These are phyloP conservation scores for Luidia sarsii DNA, from an alignment of 53 echinoderm and acorn worm genomes.

Conservation along the genomic window DNA sequence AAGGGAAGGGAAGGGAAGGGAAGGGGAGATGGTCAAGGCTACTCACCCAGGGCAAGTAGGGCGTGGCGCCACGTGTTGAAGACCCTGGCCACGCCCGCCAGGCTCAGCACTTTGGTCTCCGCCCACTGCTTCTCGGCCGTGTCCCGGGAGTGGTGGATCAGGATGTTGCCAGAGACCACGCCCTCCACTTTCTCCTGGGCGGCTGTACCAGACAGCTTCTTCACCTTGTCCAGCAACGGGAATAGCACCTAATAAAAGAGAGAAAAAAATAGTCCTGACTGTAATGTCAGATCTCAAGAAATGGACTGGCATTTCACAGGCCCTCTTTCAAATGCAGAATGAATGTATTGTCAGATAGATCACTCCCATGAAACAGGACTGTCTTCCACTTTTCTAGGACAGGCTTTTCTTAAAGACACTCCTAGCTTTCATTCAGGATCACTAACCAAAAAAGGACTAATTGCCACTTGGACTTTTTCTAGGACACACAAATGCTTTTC, in stretches of 20 bases:
- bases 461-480: too few relatives aligned
- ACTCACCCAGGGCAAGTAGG: slow-evolving; percentile 85
- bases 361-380: too few relatives aligned
- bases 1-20: neutral
- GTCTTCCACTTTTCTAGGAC: too few relatives aligned
- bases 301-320: neutral
- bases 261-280: too few relatives aligned
- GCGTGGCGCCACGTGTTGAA: slow-evolving; percentile 99
- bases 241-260: slow-evolving; percentile 72
- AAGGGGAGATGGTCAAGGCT: too few relatives aligned
- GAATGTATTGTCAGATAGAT: too few relatives aligned
- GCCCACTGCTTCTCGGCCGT: slow-evolving; percentile 99
- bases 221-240: slow-evolving; percentile 96
- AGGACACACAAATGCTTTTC: too few relatives aligned
- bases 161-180: slow-evolving; percentile 73
- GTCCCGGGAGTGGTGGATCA: slow-evolving; percentile 96
- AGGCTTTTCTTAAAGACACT: too few relatives aligned
- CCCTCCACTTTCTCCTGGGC: slow-evolving; percentile 69
- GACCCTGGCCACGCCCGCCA: slow-evolving; percentile 98
- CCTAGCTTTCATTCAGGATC: too few relatives aligned
- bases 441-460: too few relatives aligned
- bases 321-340: neutral
- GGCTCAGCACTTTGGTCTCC: slow-evolving; percentile 92
- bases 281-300: too few relatives aligned
- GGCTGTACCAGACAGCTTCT: slow-evolving; percentile 89